phyloP scores from a whole-genome alignment of 2,113 vertebrate genomes.

The Sitta europaea region DNA sequence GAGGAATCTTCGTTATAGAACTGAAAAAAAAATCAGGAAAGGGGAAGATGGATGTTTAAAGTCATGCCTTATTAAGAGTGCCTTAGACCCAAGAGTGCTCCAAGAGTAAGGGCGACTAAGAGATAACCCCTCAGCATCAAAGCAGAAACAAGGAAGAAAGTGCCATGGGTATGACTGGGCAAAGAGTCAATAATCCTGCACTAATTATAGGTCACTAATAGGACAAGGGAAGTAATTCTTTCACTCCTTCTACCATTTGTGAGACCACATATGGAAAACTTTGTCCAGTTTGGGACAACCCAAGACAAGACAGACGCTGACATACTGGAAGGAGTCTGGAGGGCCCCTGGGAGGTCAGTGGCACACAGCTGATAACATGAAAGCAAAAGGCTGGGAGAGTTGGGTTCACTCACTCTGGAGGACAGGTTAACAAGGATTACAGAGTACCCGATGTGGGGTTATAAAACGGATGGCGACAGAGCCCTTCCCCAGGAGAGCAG shows the following conservation, averaged over 20 bases:
- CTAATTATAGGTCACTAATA: not conserved
- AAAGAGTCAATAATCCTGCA: not conserved
- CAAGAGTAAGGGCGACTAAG: not conserved
- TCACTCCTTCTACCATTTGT: not conserved
- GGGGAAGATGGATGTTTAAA: not conserved
- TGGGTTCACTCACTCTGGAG: not conserved
- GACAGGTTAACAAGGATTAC: not conserved
- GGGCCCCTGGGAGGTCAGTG: not conserved
- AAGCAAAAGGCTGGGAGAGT: not conserved
- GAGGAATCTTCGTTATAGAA: not conserved
- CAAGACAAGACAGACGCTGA: fast-evolving
- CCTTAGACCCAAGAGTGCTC: not conserved
- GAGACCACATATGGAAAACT: not conserved
- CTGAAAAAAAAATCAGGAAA: not conserved
- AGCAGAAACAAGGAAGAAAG: not conserved
- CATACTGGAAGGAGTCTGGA: not conserved
- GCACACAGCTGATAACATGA: fast-evolving
- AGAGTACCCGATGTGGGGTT: not conserved
- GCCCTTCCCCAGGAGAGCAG: fast-evolving
- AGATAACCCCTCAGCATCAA: not conserved
- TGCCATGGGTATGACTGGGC: not conserved
- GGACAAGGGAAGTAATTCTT: not conserved
- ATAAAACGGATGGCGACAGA: not conserved
- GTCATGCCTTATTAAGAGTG: not conserved
- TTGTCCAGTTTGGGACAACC: not conserved